Evolutionary conservation across 2,888 invertebrate species (phyloP).

Genomic region (Troilus luridus): DNA sequence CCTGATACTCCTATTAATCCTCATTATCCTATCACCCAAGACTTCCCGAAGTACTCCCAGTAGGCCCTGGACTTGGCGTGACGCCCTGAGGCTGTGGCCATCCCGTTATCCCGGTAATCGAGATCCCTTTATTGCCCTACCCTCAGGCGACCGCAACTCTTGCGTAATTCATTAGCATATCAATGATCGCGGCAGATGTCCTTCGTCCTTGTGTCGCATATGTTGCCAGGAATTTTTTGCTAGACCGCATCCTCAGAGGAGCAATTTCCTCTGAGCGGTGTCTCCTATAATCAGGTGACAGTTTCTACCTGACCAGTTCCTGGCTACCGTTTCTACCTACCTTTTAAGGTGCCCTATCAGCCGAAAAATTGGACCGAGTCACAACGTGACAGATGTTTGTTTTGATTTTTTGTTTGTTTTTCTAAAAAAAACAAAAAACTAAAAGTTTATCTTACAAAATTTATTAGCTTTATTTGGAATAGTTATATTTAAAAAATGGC

Average conservation of each 20-base stretch:
- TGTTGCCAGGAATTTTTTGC: conserved; percentile 29
- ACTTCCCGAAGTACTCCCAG: background rate
- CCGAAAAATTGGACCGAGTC: background rate
- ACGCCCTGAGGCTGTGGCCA: background rate
- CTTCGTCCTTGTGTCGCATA: background rate
- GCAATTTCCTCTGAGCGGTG: conserved; percentile 22
- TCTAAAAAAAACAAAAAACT: background rate
- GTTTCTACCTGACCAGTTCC: background rate
- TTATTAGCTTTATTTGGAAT: too few species aligned
- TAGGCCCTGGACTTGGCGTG: conserved; percentile 16
- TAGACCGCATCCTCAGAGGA: background rate
- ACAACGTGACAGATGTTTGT: background rate
- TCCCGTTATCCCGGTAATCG: conserved; percentile 18
- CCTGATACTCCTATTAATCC: background rate
- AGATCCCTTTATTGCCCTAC: conserved; percentile 13
- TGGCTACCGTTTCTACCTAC: background rate
- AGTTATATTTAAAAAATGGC: too few species aligned
- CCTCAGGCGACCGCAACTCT: conserved; percentile 32
- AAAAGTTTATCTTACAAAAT: background rate
- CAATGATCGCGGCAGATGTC: conserved; percentile 41
- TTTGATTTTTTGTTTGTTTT: background rate
- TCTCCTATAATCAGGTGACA: conserved; percentile 36
- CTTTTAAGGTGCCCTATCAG: background rate
- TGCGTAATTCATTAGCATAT: conserved; percentile 47
- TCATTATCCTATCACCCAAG: background rate